These are phyloP conservation scores for Athalia circularis DNA, from an alignment of 2,888 invertebrate genomes.

Conservation along the genomic window DNA sequence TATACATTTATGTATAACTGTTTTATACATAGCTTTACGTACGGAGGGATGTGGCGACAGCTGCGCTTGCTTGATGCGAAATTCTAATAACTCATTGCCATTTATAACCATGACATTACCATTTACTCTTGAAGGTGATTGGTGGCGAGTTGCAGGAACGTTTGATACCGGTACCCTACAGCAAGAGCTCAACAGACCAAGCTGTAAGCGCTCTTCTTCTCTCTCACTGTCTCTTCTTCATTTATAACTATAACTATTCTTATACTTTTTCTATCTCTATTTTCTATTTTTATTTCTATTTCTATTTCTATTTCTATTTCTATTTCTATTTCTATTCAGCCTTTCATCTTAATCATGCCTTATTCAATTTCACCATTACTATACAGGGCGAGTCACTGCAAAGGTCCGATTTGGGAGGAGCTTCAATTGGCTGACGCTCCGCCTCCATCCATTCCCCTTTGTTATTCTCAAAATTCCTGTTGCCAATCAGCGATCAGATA, in stretches of 20 bases:
- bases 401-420: too few relatives aligned
- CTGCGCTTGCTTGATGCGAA: too few relatives aligned
- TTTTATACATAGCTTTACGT: too few relatives aligned
- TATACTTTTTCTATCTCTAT: slow-evolving; percentile 54
- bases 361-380: too few relatives aligned
- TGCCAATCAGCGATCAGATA: too few relatives aligned
- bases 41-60: too few relatives aligned
- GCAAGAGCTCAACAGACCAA: slow-evolving; percentile 99
- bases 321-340: slow-evolving; percentile 54
- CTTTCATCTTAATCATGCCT: background rate
- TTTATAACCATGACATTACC: slow-evolving; percentile 85
- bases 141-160: slow-evolving; percentile 99
- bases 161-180: slow-evolving; percentile 99
- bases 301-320: slow-evolving; percentile 53
- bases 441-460: too few relatives aligned
- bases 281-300: slow-evolving; percentile 55
- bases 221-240: slow-evolving; percentile 56
- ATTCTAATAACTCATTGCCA: slow-evolving; percentile 56
- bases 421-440: too few relatives aligned
- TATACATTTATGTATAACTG: too few relatives aligned
- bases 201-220: slow-evolving; percentile 90
- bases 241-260: slow-evolving; percentile 11
- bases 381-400: too few relatives aligned
- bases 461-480: too few relatives aligned
- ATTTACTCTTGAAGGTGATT: slow-evolving; percentile 99